Percentiles rank a stretch among this genome's conserved stretches.
These are phyloP conservation scores for Telmatherina bonti DNA, from an alignment of 2,797 vertebrate genomes.

Conservation along the genomic window DNA sequence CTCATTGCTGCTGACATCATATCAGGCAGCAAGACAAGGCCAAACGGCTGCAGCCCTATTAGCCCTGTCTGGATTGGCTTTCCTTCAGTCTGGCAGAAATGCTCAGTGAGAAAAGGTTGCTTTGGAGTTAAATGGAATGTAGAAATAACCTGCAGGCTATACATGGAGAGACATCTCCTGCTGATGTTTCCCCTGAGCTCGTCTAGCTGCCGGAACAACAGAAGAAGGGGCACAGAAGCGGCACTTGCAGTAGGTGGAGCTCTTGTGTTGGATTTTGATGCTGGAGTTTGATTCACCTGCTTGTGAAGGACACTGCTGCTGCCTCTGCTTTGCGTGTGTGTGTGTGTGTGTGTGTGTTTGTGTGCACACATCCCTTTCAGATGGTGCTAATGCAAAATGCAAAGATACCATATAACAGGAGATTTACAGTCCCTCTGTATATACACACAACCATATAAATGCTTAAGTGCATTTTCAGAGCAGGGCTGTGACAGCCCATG, in stretches of 20 bases:
- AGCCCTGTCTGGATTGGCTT: conserved; percentile 53
- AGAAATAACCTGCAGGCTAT: conserved; percentile 21
- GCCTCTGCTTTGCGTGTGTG: conserved; percentile 16
- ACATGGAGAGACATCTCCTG: conserved; percentile 28
- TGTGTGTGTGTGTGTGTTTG: background rate
- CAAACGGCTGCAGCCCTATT: conserved; percentile 59
- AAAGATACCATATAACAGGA: conserved; percentile 48
- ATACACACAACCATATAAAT: conserved; percentile 42
- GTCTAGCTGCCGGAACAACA: conserved; percentile 47
- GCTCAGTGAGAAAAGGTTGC: conserved; percentile 45
- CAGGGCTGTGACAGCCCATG: conserved; percentile 59
- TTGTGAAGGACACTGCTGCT: conserved; percentile 63
- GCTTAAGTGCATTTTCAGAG: conserved; percentile 56
- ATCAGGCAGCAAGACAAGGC: conserved; percentile 57
- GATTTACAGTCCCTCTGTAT: conserved; percentile 52
- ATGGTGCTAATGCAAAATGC: conserved; percentile 55
- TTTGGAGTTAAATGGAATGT: conserved; percentile 54
- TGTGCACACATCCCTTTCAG: conserved; percentile 23
- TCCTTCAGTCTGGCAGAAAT: conserved; percentile 44
- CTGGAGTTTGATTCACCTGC: conserved; percentile 75
- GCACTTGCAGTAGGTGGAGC: conserved; percentile 85
- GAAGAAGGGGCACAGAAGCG: conserved; percentile 65
- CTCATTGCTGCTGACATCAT: conserved; percentile 64
- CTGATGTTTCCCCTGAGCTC: conserved; percentile 47
- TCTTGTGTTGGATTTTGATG: conserved; percentile 84